Conservation (phyloP, 2,888 invertebrate genomes). For the Slavum lentiscoides region DNA sequence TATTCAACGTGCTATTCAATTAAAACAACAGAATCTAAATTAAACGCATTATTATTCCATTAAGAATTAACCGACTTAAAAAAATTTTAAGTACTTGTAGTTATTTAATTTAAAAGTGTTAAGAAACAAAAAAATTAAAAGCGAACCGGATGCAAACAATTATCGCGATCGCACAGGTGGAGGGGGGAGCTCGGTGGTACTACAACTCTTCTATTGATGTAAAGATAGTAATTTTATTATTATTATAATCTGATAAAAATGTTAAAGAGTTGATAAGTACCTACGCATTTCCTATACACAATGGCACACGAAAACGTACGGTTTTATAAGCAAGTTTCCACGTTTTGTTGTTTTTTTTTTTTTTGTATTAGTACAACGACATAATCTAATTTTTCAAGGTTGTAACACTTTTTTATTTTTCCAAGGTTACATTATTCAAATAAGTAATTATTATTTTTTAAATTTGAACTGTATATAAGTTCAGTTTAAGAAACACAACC, state of each 20-base stretch:
- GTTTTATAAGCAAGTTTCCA: not conserved
- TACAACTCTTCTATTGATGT: not conserved
- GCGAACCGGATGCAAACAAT: not conserved
- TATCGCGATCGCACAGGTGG: no score
- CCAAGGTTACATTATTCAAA: slow-evolving; percentile 14
- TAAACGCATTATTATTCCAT: slow-evolving; percentile 9
- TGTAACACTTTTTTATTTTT: not conserved
- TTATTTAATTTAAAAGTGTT: no score
- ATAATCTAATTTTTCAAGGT: slow-evolving; percentile 29
- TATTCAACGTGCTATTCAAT: not conserved
- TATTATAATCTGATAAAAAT: not conserved
- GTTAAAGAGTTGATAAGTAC: no score
- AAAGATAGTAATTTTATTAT: not conserved
- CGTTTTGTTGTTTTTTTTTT: not conserved
- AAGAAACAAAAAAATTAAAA: not conserved
- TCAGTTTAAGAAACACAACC: no score
- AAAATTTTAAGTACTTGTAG: not conserved
- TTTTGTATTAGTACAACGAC: not conserved
- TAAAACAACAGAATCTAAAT: not conserved
- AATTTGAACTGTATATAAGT: no score
- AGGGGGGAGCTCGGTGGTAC: no score
- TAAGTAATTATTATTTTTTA: not conserved
- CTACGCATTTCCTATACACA: not conserved
- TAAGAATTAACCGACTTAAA: not conserved
- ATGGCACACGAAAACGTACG: not conserved